A percentile compares a stretch with the other conserved stretches of the same genome.
phyloP scores from a whole-genome alignment of 2,888 invertebrate species.

The Noctua janthe region DNA sequence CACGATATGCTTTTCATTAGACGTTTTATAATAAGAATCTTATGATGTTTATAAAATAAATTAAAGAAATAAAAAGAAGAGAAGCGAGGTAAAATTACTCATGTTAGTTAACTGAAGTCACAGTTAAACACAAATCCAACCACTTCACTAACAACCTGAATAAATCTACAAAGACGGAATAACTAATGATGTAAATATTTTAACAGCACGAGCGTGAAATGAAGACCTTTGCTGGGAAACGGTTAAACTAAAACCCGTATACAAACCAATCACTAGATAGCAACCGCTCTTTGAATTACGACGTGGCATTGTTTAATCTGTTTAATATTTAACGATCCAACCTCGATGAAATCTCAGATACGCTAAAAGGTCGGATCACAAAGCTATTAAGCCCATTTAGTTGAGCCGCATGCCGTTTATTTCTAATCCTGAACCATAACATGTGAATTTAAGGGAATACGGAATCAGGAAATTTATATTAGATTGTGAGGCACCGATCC shows the following conservation, averaged over 20 bases:
- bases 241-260: constrained; percentile 40
- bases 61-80: neutral
- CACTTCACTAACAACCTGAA: constrained; percentile 30
- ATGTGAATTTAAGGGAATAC: constrained; percentile 65
- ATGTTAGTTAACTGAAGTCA: constrained; percentile 10
- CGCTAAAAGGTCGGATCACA: constrained; percentile 50
- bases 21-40: neutral
- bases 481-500: constrained; percentile 73
- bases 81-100: neutral
- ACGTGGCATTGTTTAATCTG: constrained; percentile 50
- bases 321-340: constrained; percentile 58
- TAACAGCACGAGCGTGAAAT: constrained; percentile 35
- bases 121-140: constrained; percentile 41
- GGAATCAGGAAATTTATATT: constrained; percentile 77
- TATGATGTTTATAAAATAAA: neutral
- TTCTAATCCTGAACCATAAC: constrained; percentile 62
- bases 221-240: constrained; percentile 37
- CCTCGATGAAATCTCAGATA: constrained; percentile 54
- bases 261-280: constrained; percentile 49
- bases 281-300: constrained; percentile 52
- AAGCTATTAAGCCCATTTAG: constrained; percentile 59
- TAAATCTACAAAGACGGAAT: constrained; percentile 44
- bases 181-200: constrained; percentile 60
- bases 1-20: neutral
- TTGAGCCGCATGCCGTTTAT: constrained; percentile 52